These are phyloP conservation scores for Aegypius monachus DNA, from an alignment of 2,113 vertebrate species.

Conservation along the genomic window DNA sequence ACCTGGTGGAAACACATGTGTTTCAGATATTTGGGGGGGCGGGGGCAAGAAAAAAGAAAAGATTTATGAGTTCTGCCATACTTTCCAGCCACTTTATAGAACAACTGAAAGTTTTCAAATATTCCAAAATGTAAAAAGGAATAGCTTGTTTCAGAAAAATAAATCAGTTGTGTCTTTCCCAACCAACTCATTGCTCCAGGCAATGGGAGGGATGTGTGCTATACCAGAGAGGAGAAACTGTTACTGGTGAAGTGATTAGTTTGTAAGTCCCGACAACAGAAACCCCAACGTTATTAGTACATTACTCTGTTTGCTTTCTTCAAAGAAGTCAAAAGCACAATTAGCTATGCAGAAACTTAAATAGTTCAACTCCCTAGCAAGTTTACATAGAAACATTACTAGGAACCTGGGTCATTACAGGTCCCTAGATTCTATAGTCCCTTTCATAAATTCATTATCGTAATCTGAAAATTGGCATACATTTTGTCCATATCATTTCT, in stretches of 20 bases:
- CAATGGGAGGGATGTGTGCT: neutral
- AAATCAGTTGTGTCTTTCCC: neutral
- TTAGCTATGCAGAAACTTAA: neutral
- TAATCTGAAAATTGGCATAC: neutral
- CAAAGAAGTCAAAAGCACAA: neutral
- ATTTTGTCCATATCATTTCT: neutral
- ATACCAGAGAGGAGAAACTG: neutral
- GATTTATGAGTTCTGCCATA: neutral
- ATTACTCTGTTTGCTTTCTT: neutral
- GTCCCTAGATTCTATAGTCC: neutral
- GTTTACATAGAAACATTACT: neutral
- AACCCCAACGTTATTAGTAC: neutral
- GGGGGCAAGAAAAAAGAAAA: neutral
- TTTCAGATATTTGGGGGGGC: neutral
- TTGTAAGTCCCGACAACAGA: neutral
- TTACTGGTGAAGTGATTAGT: neutral
- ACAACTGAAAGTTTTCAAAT: neutral
- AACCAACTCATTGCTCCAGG: neutral
- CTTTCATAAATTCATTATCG: neutral
- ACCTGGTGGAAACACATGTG: neutral
- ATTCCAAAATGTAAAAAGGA: neutral
- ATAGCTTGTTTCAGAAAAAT: neutral
- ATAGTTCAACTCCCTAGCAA: neutral
- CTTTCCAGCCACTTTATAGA: neutral
- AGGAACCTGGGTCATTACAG: neutral